Percentiles rank a stretch among this genome's conserved stretches.
Conservation (phyloP, 2,113 vertebrate species). For the Pomatostomus ruficeps region DNA sequence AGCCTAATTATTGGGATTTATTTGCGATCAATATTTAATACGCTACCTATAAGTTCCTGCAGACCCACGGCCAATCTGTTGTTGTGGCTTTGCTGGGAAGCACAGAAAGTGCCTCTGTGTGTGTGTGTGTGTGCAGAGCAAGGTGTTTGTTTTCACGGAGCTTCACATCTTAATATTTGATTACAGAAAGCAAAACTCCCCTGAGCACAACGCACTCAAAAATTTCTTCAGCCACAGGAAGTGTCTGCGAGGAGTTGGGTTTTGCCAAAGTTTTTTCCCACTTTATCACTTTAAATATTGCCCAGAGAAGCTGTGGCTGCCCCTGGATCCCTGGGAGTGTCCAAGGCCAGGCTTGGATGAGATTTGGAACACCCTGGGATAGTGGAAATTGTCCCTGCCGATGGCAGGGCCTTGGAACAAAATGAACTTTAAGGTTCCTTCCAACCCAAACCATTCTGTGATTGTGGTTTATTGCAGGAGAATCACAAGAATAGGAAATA, state of each 20-base stretch:
- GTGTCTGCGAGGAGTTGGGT: neutral
- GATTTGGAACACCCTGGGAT: neutral
- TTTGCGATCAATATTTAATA: constrained; percentile 46
- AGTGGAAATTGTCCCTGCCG: neutral
- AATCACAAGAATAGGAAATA: neutral
- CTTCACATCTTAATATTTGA: neutral
- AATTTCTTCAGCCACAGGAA: neutral
- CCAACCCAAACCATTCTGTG: neutral
- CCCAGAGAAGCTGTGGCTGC: neutral
- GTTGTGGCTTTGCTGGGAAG: neutral
- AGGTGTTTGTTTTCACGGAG: neutral
- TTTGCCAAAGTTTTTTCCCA: neutral
- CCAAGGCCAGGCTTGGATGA: neutral
- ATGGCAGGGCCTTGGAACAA: neutral
- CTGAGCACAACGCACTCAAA: neutral
- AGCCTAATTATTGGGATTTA: constrained; percentile 36
- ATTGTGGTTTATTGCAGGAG: neutral
- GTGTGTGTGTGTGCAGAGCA: neutral
- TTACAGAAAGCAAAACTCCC: neutral
- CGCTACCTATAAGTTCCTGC: neutral
- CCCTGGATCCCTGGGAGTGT: neutral
- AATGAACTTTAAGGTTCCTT: neutral
- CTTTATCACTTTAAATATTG: neutral
- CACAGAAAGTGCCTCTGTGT: neutral
- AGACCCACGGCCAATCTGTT: neutral